These are phyloP conservation scores for Enteromius unitaeniatus DNA, from an alignment of 2,797 vertebrate species.

Conservation along the genomic window DNA sequence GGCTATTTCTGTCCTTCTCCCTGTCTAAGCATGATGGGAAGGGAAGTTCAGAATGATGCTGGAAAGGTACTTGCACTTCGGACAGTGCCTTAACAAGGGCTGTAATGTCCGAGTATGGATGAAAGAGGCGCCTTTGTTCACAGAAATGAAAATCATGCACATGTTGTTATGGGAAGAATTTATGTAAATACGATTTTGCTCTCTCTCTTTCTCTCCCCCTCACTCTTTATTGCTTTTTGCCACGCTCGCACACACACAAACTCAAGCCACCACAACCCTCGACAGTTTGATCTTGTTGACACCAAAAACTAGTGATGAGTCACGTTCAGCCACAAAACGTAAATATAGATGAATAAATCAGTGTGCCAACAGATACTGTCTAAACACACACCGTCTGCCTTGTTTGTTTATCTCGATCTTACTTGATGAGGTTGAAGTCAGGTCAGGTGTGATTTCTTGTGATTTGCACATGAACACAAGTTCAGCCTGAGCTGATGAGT, in stretches of 20 bases:
- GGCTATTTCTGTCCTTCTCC: slow-evolving; percentile 55
- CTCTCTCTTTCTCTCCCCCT: slow-evolving; percentile 40
- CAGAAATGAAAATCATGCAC: slow-evolving; percentile 70
- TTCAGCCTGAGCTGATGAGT: background rate
- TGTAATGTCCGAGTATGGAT: slow-evolving; percentile 44
- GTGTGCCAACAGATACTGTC: background rate
- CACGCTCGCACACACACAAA: background rate
- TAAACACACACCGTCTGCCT: background rate
- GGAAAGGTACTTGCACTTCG: slow-evolving; percentile 29
- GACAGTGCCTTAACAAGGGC: slow-evolving; percentile 16
- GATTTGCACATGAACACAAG: background rate
- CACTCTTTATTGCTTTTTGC: slow-evolving; percentile 32
- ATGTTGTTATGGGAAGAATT: slow-evolving; percentile 68
- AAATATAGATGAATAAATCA: slow-evolving; percentile 1
- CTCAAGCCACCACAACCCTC: background rate
- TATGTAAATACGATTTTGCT: slow-evolving; percentile 35
- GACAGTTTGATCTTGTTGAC: background rate
- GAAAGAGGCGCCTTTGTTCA: slow-evolving; percentile 63
- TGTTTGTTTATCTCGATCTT: background rate
- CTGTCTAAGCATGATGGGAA: slow-evolving; percentile 44
- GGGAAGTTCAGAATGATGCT: slow-evolving; percentile 54
- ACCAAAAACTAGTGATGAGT: background rate
- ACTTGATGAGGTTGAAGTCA: slow-evolving; percentile 6
- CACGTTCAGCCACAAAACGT: background rate
- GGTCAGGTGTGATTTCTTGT: background rate